Evolutionary conservation across 2,797 vertebrate genomes (phyloP).

Genomic region (Artibeus lituratus): DNA sequence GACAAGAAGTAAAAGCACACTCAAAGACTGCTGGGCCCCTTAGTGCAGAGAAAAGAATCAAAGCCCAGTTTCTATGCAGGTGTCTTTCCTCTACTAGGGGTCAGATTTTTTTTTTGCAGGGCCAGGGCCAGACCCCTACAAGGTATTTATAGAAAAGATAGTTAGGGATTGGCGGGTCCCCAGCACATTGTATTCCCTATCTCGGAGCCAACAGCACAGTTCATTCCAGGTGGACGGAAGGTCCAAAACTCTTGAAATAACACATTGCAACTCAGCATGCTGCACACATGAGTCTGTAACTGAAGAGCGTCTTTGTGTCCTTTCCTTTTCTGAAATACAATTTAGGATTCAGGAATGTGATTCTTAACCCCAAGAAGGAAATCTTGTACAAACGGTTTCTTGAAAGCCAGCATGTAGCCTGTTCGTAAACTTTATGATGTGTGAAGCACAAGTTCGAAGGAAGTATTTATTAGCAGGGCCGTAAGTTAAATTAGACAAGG

Average conservation of each 20-base stretch:
- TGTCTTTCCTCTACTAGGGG: background rate
- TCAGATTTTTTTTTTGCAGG: background rate
- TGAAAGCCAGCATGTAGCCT: conserved; percentile 41
- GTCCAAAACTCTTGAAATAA: conserved; percentile 14
- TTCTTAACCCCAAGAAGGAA: conserved; percentile 20
- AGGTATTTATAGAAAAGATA: conserved; percentile 1
- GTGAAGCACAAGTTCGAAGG: conserved; percentile 56
- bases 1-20: background rate
- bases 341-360: conserved; percentile 49
- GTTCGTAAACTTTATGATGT: conserved; percentile 58
- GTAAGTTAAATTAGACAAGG: conserved; percentile 62
- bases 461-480: conserved; percentile 66
- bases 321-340: conserved; percentile 58
- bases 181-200: background rate
- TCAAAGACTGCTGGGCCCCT: background rate
- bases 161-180: background rate
- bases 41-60: background rate
- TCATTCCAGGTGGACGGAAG: background rate
- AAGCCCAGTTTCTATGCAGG: background rate
- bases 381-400: conserved; percentile 24
- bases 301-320: conserved; percentile 59
- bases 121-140: no score
- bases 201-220: conserved; percentile 3
- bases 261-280: background rate
- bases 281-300: background rate